phyloP scores from a whole-genome alignment of 1,140 invertebrate genomes.

The Epicauta chinensis region DNA sequence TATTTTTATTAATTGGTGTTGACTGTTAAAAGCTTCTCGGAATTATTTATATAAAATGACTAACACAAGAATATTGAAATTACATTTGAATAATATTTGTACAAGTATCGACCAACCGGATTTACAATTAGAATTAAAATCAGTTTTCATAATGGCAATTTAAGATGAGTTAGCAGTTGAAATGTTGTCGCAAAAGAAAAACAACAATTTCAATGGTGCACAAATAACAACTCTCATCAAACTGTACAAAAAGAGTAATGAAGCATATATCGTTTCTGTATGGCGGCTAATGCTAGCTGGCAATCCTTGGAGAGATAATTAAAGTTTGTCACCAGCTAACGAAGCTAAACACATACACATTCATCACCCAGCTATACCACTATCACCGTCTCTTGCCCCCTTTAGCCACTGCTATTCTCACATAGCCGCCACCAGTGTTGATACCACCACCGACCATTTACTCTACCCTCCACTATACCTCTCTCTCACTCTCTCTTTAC shows the following conservation, averaged over 20 bases:
- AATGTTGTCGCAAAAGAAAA: slow-evolving; percentile 5
- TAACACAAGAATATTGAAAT: too few relatives aligned
- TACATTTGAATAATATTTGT: too few relatives aligned
- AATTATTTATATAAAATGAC: slow-evolving; percentile 1
- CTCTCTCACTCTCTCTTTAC: slow-evolving; percentile 4
- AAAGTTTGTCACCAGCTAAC: slow-evolving; percentile 38
- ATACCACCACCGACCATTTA: slow-evolving; percentile 13
- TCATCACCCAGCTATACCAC: slow-evolving; percentile 25
- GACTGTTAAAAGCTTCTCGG: slow-evolving; percentile 7
- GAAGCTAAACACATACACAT: slow-evolving; percentile 37
- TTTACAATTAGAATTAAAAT: too few relatives aligned
- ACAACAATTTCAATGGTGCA: slow-evolving; percentile 22
- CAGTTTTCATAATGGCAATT: too few relatives aligned
- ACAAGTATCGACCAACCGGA: too few relatives aligned
- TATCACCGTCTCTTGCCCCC: slow-evolving; percentile 7
- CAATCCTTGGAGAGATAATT: slow-evolving; percentile 40
- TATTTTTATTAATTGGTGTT: slow-evolving; percentile 32
- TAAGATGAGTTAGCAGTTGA: too few relatives aligned
- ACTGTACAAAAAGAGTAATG: slow-evolving; percentile 24
- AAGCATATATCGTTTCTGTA: slow-evolving; percentile 22
- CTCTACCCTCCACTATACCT: slow-evolving; percentile 8
- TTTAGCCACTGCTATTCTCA: not conserved
- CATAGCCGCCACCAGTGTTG: slow-evolving; percentile 2
- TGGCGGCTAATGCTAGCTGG: slow-evolving; percentile 33
- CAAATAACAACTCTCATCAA: slow-evolving; percentile 19